phyloP scores from a whole-genome alignment of 2,113 vertebrate genomes.

The Antechinus flavipes region DNA sequence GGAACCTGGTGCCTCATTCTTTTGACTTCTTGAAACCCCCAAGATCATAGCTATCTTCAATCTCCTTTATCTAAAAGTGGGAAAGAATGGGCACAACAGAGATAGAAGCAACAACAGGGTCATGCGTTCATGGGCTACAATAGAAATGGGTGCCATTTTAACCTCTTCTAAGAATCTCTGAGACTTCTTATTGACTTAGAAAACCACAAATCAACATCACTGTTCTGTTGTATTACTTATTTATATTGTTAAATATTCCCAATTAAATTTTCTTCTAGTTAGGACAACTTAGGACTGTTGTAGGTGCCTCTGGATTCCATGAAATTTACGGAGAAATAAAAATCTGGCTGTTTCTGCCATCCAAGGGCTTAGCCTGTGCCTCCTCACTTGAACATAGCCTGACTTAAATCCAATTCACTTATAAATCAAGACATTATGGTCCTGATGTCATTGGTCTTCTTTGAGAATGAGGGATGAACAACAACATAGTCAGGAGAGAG shows the following conservation, averaged over 20 bases:
- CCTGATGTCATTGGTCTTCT: background rate
- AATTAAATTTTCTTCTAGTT: background rate
- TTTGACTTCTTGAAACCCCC: no score
- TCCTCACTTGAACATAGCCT: background rate
- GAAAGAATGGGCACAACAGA: no score
- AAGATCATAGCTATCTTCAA: no score
- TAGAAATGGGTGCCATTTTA: no score
- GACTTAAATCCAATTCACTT: background rate
- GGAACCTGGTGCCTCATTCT: no score
- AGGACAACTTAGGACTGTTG: background rate
- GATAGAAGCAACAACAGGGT: no score
- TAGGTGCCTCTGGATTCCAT: background rate
- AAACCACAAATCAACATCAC: no score
- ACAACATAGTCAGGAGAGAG: background rate
- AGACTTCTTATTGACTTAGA: no score
- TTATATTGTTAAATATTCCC: background rate
- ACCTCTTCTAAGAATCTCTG: no score
- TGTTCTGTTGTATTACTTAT: background rate
- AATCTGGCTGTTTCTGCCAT: background rate
- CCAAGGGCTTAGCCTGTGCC: background rate
- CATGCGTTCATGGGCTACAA: no score
- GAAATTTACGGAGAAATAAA: background rate
- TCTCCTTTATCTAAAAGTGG: no score
- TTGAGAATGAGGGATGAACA: background rate
- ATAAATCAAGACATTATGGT: no score